These are phyloP conservation scores for Leptinotarsa haldemani DNA, from an alignment of 2,888 invertebrate species.

Conservation along the genomic window DNA sequence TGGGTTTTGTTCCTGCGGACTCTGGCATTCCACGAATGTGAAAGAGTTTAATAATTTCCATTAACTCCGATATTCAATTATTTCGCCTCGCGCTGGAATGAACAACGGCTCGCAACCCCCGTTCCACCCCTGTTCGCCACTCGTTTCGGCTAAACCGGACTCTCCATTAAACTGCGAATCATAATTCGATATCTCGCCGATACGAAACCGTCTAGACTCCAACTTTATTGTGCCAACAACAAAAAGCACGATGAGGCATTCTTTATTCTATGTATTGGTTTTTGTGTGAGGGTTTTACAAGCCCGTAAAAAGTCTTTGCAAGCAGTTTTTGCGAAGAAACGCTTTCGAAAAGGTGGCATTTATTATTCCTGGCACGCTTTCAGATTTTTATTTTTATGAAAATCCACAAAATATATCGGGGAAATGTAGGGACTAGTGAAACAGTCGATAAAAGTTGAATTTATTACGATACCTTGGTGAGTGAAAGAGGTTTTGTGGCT, in stretches of 20 bases:
- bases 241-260: slow-evolving; percentile 2
- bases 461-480: slow-evolving; percentile 14
- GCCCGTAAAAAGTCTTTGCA: slow-evolving; percentile 5
- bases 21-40: neutral
- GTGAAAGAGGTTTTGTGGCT: slow-evolving; percentile 15
- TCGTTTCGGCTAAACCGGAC: neutral
- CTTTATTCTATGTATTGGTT: slow-evolving; percentile 8
- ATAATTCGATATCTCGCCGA: slow-evolving; percentile 12
- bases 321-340: slow-evolving; percentile 9
- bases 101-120: neutral
- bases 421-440: neutral
- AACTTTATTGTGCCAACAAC: neutral
- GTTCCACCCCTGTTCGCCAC: neutral
- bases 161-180: slow-evolving; percentile 1
- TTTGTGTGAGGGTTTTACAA: slow-evolving; percentile 9
- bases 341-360: slow-evolving; percentile 1
- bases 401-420: neutral
- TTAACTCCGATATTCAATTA: neutral
- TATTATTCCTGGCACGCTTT: slow-evolving; percentile 14
- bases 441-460: slow-evolving; percentile 12
- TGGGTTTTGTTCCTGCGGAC: too few species aligned
- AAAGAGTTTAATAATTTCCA: neutral
- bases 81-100: neutral
- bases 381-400: slow-evolving; percentile 17
- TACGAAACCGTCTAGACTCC: neutral